These are phyloP conservation scores for Neotoxoptera formosana DNA, from an alignment of 1,140 invertebrate genomes.

Conservation along the genomic window DNA sequence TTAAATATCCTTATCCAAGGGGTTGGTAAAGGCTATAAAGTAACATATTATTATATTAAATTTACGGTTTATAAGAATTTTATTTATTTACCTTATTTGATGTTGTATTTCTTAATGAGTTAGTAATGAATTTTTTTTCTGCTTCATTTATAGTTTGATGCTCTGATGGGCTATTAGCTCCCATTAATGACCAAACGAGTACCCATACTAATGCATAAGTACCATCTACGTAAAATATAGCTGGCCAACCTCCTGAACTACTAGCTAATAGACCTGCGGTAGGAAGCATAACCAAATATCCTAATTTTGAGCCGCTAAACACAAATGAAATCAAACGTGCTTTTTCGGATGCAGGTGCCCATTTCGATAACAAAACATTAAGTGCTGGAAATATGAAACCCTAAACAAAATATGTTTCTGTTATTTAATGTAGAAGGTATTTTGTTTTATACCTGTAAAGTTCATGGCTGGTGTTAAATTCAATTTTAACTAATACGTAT, in stretches of 20 bases:
- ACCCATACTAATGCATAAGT: conserved; percentile 70
- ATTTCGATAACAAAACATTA: conserved; percentile 71
- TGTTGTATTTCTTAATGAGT: conserved; percentile 54
- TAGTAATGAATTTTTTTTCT: conserved; percentile 65
- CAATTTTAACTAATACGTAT: background rate
- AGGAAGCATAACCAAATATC: conserved; percentile 76
- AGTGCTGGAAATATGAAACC: conserved; percentile 90
- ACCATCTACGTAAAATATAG: conserved; percentile 81
- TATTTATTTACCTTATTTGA: conserved; percentile 32
- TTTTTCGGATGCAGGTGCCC: conserved; percentile 63
- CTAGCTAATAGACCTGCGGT: conserved; percentile 71
- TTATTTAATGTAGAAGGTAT: background rate
- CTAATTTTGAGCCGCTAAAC: conserved; percentile 64
- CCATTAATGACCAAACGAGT: conserved; percentile 70
- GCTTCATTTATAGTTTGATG: conserved; percentile 68
- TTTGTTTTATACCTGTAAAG: background rate
- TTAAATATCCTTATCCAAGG: conserved; percentile 61
- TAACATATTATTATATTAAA: conserved; percentile 4
- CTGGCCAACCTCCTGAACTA: conserved; percentile 75
- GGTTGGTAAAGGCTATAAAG: conserved; percentile 58
- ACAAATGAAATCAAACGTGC: conserved; percentile 57
- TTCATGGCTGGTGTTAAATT: no score
- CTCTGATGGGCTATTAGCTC: conserved; percentile 72
- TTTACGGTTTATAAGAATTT: background rate
- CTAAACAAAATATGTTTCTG: conserved; percentile 41